Base-by-base conservation (phyloP, 2,797 vertebrate genomes). In the Cryptoblepharus egeriae region DNA sequence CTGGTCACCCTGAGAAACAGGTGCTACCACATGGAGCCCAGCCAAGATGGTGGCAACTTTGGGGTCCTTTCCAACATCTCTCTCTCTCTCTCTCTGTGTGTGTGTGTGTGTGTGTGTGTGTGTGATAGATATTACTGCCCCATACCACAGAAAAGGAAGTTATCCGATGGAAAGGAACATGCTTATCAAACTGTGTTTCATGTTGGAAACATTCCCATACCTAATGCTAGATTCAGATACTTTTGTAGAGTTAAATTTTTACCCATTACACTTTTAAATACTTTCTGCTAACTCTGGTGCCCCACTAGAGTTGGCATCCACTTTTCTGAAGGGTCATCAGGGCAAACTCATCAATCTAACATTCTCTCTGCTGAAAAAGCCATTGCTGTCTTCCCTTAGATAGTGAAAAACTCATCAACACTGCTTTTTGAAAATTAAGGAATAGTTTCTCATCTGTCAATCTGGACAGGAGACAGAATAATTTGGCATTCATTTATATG, bases 401-500 rank as follows among this genome's bases (percentile, higher is more conserved):
- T 78, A 85, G 72, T 42, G 64, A 89, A 84, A 89, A 84, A 89
- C 64, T 88, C 83, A 91, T 89, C 83, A 89, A 80, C 49, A 49
- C 85, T 74, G 64, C 60, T 92, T 81, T 93, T 90, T 90, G 85
- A 88, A 82, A 88, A 92, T 87, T 86, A 90, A 92, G 85, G 79
- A 92, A 60, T 52, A 85, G 80, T 92, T 86, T 85, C 81, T 90
- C 81, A 85, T 89, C 86, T 89, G 81, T 89, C 90, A 89, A 52
- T 88, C 90, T 89, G 87, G 88, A 91, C 79, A 90, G 90, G 72
- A 89, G 88, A 91, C 89, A 92, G 90, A 90, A 88, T 88, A 91
- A 91, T 92, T 91, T 92, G 89, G 82, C 89, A 83, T 71, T 75
- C 75, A 85, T 79, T 87, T 92, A 80, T 86, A 45, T 13, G 73